Conservation (phyloP, 2,113 vertebrate genomes). For the Grus americana region DNA sequence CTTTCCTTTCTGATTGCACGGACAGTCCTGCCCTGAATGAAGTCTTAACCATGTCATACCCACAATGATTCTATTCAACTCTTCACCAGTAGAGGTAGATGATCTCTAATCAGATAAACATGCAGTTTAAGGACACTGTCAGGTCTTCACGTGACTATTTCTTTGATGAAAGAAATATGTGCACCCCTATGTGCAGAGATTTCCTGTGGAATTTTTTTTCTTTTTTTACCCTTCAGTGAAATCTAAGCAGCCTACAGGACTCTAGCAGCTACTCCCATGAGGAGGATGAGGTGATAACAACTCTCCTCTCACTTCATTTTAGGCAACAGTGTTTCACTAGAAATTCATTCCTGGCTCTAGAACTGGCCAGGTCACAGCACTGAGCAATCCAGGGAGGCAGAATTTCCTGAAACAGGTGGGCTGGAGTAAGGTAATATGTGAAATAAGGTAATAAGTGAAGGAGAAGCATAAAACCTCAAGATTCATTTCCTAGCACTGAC, state of each 20-base stretch:
- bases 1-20: neutral
- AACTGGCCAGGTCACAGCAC: neutral
- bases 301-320: neutral
- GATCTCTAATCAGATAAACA: neutral
- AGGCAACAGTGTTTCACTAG: neutral
- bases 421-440: neutral
- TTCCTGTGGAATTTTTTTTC: neutral
- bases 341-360: neutral
- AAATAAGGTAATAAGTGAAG: neutral
- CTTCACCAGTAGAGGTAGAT: neutral
- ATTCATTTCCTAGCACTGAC: slow-evolving; percentile 21
- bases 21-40: neutral
- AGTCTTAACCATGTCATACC: neutral
- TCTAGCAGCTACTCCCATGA: neutral
- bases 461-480: neutral
- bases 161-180: neutral
- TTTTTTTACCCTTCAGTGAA: neutral
- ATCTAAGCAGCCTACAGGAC: neutral
- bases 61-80: neutral
- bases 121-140: neutral
- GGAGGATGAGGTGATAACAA: neutral
- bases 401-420: neutral
- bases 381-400: neutral
- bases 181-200: neutral
- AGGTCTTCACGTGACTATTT: neutral